A percentile compares a stretch with the other conserved stretches of the same genome.
These are phyloP conservation scores for Lepisosteus osseus DNA, from an alignment of 2,113 vertebrate genomes.

Conservation along the genomic window DNA sequence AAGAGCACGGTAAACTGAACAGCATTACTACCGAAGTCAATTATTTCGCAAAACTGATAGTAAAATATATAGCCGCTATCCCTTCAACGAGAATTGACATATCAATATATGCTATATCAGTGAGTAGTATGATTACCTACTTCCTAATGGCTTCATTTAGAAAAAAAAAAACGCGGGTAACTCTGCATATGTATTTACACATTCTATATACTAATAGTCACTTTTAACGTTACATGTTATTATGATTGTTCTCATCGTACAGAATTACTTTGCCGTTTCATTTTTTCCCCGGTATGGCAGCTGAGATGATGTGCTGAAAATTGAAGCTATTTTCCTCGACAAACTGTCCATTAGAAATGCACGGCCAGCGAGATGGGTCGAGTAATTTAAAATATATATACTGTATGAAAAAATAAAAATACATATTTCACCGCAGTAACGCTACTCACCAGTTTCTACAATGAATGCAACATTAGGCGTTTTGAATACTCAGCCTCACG, in stretches of 20 bases:
- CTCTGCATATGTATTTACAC: neutral
- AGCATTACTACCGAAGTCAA: neutral
- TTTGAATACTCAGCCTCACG: constrained; percentile 6
- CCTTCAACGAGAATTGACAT: neutral
- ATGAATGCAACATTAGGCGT: constrained; percentile 12
- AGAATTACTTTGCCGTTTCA: constrained; percentile 8
- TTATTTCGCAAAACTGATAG: neutral
- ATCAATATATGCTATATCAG: neutral
- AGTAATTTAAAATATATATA: neutral
- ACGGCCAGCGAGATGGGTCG: neutral
- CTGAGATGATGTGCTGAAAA: constrained; percentile 3
- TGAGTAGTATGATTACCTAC: neutral
- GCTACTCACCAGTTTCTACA: constrained; percentile 11
- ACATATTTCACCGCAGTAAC: neutral
- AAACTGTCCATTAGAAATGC: too few relatives aligned
- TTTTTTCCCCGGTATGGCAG: neutral
- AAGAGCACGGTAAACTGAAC: neutral
- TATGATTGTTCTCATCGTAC: neutral
- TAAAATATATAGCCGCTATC: neutral
- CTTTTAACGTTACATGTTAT: neutral
- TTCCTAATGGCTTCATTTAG: too few relatives aligned
- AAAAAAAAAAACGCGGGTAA: too few relatives aligned
- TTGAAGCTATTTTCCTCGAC: neutral
- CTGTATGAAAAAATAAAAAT: neutral
- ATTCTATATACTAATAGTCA: neutral